Evolutionary conservation across 2,888 invertebrate species (phyloP).

Genomic region (Octodonta nipae): DNA sequence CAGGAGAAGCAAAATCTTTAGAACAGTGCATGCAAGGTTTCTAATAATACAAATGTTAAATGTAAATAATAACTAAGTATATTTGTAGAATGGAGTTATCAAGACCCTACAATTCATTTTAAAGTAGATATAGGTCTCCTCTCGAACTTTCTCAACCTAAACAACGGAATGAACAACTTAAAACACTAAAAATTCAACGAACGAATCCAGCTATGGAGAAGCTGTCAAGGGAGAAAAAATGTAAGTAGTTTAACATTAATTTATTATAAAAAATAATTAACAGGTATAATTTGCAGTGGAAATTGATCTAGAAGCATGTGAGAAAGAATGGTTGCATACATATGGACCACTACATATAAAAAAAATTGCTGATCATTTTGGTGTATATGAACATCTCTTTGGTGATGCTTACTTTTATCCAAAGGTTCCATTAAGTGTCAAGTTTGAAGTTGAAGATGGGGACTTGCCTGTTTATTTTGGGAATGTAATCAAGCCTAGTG

Average conservation of each 20-base stretch:
- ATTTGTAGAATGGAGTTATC: conserved; percentile 38
- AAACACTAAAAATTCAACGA: too few relatives aligned
- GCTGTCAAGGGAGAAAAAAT: conserved; percentile 44
- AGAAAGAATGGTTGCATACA: conserved; percentile 51
- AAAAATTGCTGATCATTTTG: conserved; percentile 72
- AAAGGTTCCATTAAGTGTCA: conserved; percentile 51
- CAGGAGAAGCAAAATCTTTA: conserved; percentile 51
- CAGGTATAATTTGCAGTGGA: conserved; percentile 38
- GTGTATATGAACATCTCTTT: conserved; percentile 74
- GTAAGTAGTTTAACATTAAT: too few relatives aligned
- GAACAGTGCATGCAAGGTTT: conserved; percentile 54
- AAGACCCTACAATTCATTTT: conserved; percentile 42
- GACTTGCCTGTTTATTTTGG: conserved; percentile 66
- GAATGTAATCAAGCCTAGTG: conserved; percentile 68
- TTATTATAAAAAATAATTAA: too few relatives aligned
- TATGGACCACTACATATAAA: conserved; percentile 53
- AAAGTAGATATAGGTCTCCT: conserved; percentile 55
- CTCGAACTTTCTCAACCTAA: too few relatives aligned
- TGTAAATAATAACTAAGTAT: neutral
- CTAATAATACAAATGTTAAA: conserved; percentile 7
- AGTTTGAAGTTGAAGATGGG: conserved; percentile 43
- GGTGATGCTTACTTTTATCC: conserved; percentile 79
- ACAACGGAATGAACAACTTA: too few relatives aligned
- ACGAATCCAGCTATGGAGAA: conserved; percentile 46
- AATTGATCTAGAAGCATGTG: conserved; percentile 54